Evolutionary conservation across 1,140 invertebrate species (phyloP).

Genomic region (Aphis craccivora): DNA sequence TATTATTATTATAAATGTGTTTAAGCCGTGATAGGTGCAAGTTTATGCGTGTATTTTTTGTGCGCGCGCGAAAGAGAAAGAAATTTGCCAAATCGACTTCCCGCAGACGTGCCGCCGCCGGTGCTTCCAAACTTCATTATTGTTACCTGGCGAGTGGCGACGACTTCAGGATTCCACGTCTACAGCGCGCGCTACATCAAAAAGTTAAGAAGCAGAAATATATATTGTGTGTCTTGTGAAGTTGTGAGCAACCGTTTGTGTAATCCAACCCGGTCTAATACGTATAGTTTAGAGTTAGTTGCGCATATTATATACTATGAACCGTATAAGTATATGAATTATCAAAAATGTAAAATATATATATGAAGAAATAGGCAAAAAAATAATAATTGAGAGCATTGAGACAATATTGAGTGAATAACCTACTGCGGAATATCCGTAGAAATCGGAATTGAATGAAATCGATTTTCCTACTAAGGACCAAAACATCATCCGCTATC

Average conservation of each 20-base stretch:
- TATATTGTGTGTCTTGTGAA: neutral
- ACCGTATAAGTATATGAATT: neutral
- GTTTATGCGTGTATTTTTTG: neutral
- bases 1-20: neutral
- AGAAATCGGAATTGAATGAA: neutral
- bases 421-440: neutral
- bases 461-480: neutral
- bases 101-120: slow-evolving; percentile 24
- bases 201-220: neutral
- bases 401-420: neutral
- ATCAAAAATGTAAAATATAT: neutral
- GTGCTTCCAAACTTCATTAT: slow-evolving; percentile 30
- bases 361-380: neutral
- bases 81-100: neutral
- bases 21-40: neutral
- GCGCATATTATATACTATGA: too few relatives aligned
- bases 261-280: too few relatives aligned
- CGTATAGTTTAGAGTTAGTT: too few relatives aligned
- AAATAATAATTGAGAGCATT: neutral
- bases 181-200: neutral
- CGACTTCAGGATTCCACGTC: neutral
- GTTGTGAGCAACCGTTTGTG: neutral
- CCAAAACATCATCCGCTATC: neutral
- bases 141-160: slow-evolving; percentile 14
- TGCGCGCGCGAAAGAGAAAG: neutral